Conservation (phyloP, 2,797 vertebrate species). For the Sebastes kiyomatsui region DNA sequence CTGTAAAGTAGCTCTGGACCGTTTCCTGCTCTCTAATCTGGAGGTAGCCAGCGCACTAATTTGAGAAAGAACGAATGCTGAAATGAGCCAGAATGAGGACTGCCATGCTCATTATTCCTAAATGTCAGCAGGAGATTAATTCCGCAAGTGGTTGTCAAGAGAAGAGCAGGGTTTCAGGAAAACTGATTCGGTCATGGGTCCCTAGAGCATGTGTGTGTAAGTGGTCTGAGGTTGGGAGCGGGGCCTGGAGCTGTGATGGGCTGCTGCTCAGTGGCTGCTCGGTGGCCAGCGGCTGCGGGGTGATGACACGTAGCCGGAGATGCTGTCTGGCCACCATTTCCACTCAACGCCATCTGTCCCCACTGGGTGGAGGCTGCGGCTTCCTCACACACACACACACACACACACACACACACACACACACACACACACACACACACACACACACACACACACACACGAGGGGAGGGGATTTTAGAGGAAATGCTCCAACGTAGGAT, state of each 20-base stretch:
- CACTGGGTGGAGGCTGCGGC: constrained; percentile 65
- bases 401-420: constrained; percentile 12
- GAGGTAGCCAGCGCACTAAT: constrained; percentile 25
- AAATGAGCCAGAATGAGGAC: constrained; percentile 55
- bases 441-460: constrained; percentile 6
- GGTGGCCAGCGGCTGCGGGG: constrained; percentile 58
- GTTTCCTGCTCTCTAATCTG: constrained; percentile 23
- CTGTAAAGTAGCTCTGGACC: constrained; percentile 31
- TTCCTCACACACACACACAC: constrained; percentile 44
- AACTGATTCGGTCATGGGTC: constrained; percentile 50
- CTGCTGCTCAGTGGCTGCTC: constrained; percentile 58
- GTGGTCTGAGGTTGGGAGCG: constrained; percentile 58
- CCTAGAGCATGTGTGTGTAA: constrained; percentile 45
- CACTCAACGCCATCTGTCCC: constrained; percentile 77
- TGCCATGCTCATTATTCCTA: constrained; percentile 64
- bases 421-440: too few relatives aligned
- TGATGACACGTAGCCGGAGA: constrained; percentile 74
- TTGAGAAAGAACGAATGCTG: constrained; percentile 31
- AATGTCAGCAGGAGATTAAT: constrained; percentile 74
- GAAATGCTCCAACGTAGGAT: constrained; percentile 66
- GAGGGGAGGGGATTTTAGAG: constrained; percentile 62
- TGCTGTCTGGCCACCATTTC: constrained; percentile 74
- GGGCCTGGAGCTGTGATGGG: constrained; percentile 53
- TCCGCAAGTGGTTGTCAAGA: constrained; percentile 52
- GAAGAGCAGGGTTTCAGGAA: constrained; percentile 58